A percentile compares a stretch with the other conserved stretches of the same genome.
These are phyloP conservation scores for Tachuris rubrigastra DNA, from an alignment of 2,113 vertebrate genomes.

Conservation along the genomic window DNA sequence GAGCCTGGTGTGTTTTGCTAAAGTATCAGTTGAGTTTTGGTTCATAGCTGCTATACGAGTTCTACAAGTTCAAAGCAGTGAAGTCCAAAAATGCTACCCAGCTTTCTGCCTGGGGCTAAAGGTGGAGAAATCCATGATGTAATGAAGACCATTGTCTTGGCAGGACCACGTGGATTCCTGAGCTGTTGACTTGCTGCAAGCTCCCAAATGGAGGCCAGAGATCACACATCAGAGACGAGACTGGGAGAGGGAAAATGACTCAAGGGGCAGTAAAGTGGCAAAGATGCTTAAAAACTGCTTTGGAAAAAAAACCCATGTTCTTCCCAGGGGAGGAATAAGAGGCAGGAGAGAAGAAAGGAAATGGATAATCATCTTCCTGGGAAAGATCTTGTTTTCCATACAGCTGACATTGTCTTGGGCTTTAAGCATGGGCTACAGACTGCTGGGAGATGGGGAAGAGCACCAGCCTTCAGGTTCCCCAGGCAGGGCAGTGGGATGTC, in stretches of 20 bases:
- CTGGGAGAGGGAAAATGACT: background rate
- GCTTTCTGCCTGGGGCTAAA: background rate
- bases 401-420: background rate
- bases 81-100: background rate
- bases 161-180: conserved; percentile 33
- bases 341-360: background rate
- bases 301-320: background rate
- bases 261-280: background rate
- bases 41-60: conserved; percentile 2
- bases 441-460: background rate
- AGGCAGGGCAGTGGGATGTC: background rate
- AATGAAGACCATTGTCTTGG: conserved; percentile 18
- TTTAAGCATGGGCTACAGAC: background rate
- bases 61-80: background rate
- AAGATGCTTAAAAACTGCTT: background rate
- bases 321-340: background rate
- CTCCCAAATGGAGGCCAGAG: background rate
- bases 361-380: background rate
- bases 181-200: conserved; percentile 20
- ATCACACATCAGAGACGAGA: background rate
- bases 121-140: background rate
- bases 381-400: background rate
- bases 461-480: background rate
- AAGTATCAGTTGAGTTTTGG: background rate
- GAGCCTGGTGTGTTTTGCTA: background rate